Base-by-base conservation (phyloP, 2,888 invertebrate genomes). In the Allacma fusca region DNA sequence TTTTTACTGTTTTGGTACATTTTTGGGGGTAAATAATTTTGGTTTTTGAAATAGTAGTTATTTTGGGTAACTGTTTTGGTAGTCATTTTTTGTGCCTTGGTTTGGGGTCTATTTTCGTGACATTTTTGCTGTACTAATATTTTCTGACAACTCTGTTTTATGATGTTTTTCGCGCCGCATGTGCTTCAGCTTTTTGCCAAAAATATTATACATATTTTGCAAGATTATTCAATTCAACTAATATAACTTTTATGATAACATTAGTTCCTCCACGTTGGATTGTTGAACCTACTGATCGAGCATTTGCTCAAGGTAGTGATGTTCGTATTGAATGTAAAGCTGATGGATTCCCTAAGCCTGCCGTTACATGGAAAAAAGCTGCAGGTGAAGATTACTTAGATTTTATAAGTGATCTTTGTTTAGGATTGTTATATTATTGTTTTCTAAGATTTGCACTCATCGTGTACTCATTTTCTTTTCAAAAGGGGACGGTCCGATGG, bases 251-350 rank as follows among this genome's bases (percentile, higher is more conserved):
- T 78, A 77, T 74, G 29, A 78, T 50, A 79, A 80, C 75, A 76
- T 68, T 83, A 96, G 96, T 96, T 86, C 96, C 96, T 85, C 96
- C 96, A 81, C 94, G 96, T 88, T 96, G 96, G 96, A 96, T 95
- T 88, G 89, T 96, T 86, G 95, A 96, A 88, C 96, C 96, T 76
- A 95, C 95, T 86, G 96, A 96, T 87, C 95, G 95, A 89, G 95
- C 96, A 85, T 96, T 96, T 88, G 95, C 96, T 83, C 95, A 96
- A 89, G 95, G 96, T 84, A 95, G 95, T 84, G 94, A 95, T 88
- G 95, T 95, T 84, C 93, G 94, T 87, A 94, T 96, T 85, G 96
- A 96, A 90, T 96, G 96, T 88, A 96, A 96, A 90, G 95, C 96
- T 87, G 96, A 96, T 89, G 96, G 96, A 85, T 96, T 96, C 89